Evolutionary conservation across 2,888 invertebrate species (phyloP).

Genomic region (Pollenia amentaria): DNA sequence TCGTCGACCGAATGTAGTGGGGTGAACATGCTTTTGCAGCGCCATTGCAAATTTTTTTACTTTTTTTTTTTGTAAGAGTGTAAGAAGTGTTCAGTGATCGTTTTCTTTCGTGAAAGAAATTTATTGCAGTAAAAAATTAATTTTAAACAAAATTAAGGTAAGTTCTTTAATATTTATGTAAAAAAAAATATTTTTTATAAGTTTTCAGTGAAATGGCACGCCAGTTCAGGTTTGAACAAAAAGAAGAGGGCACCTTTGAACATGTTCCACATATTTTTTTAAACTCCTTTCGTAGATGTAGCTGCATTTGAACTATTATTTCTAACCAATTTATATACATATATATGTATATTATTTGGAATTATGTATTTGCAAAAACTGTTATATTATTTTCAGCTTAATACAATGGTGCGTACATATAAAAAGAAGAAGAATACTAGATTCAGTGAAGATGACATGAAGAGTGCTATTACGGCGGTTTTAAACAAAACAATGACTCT

Average conservation of each 20-base stretch:
- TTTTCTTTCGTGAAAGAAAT: slow-evolving; percentile 38
- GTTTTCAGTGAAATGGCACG: slow-evolving; percentile 23
- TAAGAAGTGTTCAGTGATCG: slow-evolving; percentile 11
- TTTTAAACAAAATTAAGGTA: slow-evolving; percentile 30
- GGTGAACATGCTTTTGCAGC: slow-evolving; percentile 25
- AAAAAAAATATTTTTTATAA: slow-evolving; percentile 33
- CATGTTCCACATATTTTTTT: not conserved
- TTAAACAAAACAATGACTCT: slow-evolving; percentile 15
- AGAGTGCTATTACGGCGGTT: slow-evolving; percentile 2
- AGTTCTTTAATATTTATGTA: slow-evolving; percentile 28
- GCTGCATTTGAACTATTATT: not conserved
- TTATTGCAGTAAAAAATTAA: slow-evolving; percentile 11
- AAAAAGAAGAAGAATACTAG: not conserved
- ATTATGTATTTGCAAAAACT: not conserved
- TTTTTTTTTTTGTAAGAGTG: slow-evolving; percentile 32
- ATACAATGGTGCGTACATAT: not conserved
- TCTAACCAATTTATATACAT: not conserved
- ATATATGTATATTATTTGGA: not conserved
- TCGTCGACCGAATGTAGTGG: slow-evolving; percentile 40
- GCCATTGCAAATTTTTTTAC: slow-evolving; percentile 24
- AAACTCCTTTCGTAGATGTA: slow-evolving; percentile 1
- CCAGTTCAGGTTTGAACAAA: slow-evolving; percentile 31
- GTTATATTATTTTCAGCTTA: not conserved
- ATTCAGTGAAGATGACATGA: slow-evolving; percentile 6
- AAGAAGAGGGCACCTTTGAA: not conserved